Evolutionary conservation across 2,888 invertebrate species (phyloP).

Genomic region (Argyresthia albistria): DNA sequence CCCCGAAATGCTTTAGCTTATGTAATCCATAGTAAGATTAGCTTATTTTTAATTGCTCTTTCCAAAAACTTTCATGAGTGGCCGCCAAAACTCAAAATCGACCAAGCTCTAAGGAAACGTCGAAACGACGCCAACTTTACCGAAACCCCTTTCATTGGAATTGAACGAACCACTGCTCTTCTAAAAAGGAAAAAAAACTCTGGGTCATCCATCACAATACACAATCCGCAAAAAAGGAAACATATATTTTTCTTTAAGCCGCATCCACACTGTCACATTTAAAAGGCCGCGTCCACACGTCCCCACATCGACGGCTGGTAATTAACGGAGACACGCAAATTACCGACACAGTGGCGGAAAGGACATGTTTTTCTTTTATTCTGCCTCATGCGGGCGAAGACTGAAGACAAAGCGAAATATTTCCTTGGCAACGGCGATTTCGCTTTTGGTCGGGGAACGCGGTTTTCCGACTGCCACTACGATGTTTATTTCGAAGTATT

Average conservation of each 20-base stretch:
- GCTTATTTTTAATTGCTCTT: too few species aligned
- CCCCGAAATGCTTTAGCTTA: too few species aligned
- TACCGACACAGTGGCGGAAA: constrained; percentile 34
- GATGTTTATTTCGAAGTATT: not conserved
- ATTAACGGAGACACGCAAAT: constrained; percentile 48
- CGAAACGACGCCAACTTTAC: too few species aligned
- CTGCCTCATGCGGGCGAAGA: constrained; percentile 24
- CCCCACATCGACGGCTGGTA: constrained; percentile 31
- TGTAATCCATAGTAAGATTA: too few species aligned
- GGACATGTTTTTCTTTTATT: constrained; percentile 38
- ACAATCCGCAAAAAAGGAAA: too few species aligned
- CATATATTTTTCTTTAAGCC: constrained; percentile 11
- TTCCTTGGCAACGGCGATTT: not conserved
- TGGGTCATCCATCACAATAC: too few species aligned
- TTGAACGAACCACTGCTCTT: not conserved
- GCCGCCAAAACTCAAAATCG: too few species aligned
- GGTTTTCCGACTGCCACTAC: not conserved
- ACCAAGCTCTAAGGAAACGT: too few species aligned
- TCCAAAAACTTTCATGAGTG: too few species aligned
- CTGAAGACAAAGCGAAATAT: constrained; percentile 1
- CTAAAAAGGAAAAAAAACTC: not conserved
- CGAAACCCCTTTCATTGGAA: too few species aligned
- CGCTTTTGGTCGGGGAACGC: not conserved
- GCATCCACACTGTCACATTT: constrained; percentile 16
- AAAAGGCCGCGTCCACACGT: constrained; percentile 5